These are phyloP conservation scores for Paratrypauchen microcephalus DNA, from an alignment of 2,797 vertebrate genomes.

Conservation along the genomic window DNA sequence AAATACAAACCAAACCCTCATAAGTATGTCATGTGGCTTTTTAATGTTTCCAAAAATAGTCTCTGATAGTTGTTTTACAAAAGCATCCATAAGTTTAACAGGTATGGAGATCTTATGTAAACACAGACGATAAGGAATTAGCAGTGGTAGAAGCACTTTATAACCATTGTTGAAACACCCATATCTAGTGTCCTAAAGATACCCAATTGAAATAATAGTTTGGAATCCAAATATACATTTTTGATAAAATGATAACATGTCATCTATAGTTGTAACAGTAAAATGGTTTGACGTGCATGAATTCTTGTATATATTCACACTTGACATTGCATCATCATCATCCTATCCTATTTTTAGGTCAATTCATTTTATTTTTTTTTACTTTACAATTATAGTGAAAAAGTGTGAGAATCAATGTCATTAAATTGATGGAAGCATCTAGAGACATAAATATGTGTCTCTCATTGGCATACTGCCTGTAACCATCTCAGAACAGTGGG, in stretches of 20 bases:
- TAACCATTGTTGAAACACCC: conserved; percentile 43
- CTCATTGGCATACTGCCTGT: conserved; percentile 27
- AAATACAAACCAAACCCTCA: conserved; percentile 21
- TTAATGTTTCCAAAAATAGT: conserved; percentile 80
- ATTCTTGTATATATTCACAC: conserved; percentile 38
- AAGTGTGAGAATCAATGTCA: conserved; percentile 38
- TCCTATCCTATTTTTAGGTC: conserved; percentile 45
- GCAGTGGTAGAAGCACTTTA: conserved; percentile 56
- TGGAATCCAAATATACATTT: conserved; percentile 26
- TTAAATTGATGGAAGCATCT: conserved; percentile 42
- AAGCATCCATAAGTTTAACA: conserved; percentile 69
- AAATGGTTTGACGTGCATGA: conserved; percentile 36
- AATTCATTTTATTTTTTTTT: conserved; percentile 48
- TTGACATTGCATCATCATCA: conserved; percentile 34
- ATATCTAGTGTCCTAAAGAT: conserved; percentile 39
- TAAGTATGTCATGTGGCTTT: conserved; percentile 70
- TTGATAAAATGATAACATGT: conserved; percentile 17
- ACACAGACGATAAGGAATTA: conserved; percentile 67
- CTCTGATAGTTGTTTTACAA: conserved; percentile 78
- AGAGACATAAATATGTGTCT: conserved; percentile 31
- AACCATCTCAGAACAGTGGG: conserved; percentile 42
- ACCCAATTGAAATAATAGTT: conserved; percentile 40
- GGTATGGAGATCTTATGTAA: conserved; percentile 73
- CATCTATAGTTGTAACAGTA: conserved; percentile 18
- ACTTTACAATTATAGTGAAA: conserved; percentile 38